phyloP scores from a whole-genome alignment of 2,797 vertebrate species.

The Enteromius trimaculatus region DNA sequence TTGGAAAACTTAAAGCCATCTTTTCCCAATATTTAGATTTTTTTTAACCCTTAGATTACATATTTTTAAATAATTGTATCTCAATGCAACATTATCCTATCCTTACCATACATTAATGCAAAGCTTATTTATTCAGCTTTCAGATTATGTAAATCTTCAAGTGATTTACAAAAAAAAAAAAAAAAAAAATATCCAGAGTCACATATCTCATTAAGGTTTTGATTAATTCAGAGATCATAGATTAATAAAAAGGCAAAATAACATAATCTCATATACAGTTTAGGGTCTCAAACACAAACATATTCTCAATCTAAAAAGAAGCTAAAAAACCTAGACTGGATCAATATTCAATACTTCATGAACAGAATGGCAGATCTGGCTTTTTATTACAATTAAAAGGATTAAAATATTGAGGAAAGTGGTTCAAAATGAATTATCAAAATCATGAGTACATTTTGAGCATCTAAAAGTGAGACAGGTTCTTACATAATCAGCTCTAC shows the following conservation, averaged over 20 bases:
- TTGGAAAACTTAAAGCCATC: no score
- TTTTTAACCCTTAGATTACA: no score
- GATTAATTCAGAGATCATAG: not conserved
- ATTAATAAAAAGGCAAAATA: not conserved
- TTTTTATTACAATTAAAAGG: not conserved
- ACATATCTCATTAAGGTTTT: not conserved
- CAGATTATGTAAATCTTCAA: no score
- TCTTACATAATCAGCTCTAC: slow-evolving; percentile 3
- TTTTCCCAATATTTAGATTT: no score
- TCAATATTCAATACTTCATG: not conserved
- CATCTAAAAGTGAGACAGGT: not conserved
- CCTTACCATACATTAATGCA: no score
- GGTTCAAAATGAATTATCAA: not conserved
- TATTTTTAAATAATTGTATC: not conserved
- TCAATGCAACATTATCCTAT: not conserved
- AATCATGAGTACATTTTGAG: not conserved
- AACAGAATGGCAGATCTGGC: not conserved
- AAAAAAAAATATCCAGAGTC: no score
- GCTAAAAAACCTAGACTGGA: not conserved
- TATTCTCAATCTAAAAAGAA: not conserved
- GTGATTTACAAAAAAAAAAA: no score
- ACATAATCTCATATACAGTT: not conserved
- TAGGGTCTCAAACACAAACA: not conserved
- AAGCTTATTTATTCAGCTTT: no score
- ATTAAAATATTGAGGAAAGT: not conserved